Evolutionary conservation across 2,113 vertebrate species (phyloP), one percentile per base, ranked within the genome.

Genomic region (Callipepla squamata): DNA sequence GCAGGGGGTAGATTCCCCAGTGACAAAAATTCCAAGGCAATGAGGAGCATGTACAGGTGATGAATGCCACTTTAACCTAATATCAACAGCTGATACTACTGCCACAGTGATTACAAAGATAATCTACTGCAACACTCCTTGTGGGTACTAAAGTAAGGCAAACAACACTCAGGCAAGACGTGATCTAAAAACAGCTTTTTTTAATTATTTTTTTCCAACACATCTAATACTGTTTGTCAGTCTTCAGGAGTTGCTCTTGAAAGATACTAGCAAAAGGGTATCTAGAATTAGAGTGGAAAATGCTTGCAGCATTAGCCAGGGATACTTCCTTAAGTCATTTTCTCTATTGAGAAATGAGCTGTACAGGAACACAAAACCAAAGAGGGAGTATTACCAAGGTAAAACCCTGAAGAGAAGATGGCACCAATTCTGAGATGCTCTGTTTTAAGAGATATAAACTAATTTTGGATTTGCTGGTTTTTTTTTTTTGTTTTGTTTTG

Each of bases 61-160:
- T 0, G 69, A 1, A 69, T 1, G 76, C 2, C 22, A 68, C 18
- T 14, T 2, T 12, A 80, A 83, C 5, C 2, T 14, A 58, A 47
- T 14, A 34, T 18, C 18, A 62, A 11, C 7, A 58, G 45, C 6
- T 53, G 63, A 16, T 15, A 58, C 13, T 20, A 5, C 50, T 86
- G 19, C 36, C 61, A 45, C 18, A 32, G 26, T 36, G 17, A 63
- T 15, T 28, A 53, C 22, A 13, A 53, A 28, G 51, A 26, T 25
- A 53, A 53, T 16, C 40, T 53, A 53, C 14, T 53, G 51, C 26
- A 53, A 16, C 14, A 2, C 25, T 53, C 7, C 72, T 47, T 3
- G 42, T 23, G 4, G 76, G 9, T n/a, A 36, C 12, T 85, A 10
- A 85, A 16, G 1, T 34, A 7, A 66, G 5, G 42, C 16, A 77